Evolutionary conservation across 2,888 invertebrate genomes (phyloP).

Genomic region (Drosophila macrospina): DNA sequence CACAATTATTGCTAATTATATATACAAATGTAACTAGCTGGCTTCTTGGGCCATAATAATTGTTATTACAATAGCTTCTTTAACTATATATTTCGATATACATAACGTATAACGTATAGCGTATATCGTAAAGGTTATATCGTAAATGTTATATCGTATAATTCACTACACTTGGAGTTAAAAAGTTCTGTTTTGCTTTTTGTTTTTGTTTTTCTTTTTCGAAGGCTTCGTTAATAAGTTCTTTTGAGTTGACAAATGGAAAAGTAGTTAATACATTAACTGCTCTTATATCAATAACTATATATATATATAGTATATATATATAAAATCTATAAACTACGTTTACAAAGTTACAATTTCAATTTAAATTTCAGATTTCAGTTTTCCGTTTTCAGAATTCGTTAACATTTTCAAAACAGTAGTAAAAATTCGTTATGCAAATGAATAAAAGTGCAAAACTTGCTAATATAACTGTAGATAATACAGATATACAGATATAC

Average conservation of each 20-base stretch:
- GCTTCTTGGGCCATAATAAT: too few species aligned
- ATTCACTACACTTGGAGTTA: slow-evolving; percentile 76
- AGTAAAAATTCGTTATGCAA: slow-evolving; percentile 71
- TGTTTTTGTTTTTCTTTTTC: slow-evolving; percentile 44
- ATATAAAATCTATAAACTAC: slow-evolving; percentile 54
- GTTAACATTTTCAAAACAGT: slow-evolving; percentile 14
- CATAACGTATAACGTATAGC: too few species aligned
- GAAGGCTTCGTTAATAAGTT: slow-evolving; percentile 82
- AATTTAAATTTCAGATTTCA: slow-evolving; percentile 3
- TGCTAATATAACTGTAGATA: too few species aligned
- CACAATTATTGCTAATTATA: slow-evolving; percentile 51
- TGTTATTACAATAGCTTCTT: slow-evolving; percentile 40
- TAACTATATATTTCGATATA: slow-evolving; percentile 40
- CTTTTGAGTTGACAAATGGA: slow-evolving; percentile 81
- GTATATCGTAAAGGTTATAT: too few species aligned
- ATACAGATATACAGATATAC: too few species aligned
- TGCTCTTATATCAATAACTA: too few species aligned
- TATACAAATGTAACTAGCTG: slow-evolving; percentile 57
- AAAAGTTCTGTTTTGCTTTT: too few species aligned
- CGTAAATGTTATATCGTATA: slow-evolving; percentile 49
- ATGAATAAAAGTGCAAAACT: slow-evolving; percentile 56
- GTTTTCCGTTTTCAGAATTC: slow-evolving; percentile 4
- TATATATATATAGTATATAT: slow-evolving; percentile 51
- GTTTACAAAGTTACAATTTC: slow-evolving; percentile 35
- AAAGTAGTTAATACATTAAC: slow-evolving; percentile 59